A percentile compares a stretch with the other conserved stretches of the same genome.
phyloP scores from a whole-genome alignment of 2,797 vertebrate genomes.

The Amazona finschi region DNA sequence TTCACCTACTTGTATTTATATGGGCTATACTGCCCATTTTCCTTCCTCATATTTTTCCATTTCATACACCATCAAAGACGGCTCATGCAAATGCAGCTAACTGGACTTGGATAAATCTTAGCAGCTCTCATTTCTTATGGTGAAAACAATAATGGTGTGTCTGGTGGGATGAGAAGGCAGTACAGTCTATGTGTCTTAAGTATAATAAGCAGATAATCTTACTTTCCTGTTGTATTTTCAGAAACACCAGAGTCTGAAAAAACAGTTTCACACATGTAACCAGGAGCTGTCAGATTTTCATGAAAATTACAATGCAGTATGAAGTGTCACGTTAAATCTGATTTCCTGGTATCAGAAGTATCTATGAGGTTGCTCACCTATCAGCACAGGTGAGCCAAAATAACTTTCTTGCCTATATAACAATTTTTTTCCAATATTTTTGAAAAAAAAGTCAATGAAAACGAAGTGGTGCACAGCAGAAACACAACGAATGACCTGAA shows the following conservation, averaged over 20 bases:
- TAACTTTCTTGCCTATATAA: not conserved
- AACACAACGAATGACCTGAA: not conserved
- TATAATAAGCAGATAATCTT: not conserved
- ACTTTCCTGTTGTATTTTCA: not conserved
- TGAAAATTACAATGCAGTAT: not conserved
- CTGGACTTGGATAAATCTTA: not conserved
- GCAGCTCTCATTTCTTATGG: not conserved
- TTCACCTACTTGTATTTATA: not conserved
- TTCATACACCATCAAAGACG: not conserved
- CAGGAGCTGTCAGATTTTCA: not conserved
- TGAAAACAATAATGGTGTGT: not conserved
- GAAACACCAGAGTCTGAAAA: not conserved
- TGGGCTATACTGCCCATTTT: not conserved
- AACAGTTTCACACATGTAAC: not conserved
- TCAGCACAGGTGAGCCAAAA: not conserved
- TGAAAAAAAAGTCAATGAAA: not conserved
- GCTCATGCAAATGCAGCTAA: not conserved
- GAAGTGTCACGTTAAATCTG: not conserved
- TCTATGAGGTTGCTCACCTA: not conserved
- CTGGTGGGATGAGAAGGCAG: not conserved
- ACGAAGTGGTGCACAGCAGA: rapidly evolving
- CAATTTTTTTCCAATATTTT: not conserved
- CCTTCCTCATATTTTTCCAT: not conserved
- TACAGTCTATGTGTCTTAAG: not conserved
- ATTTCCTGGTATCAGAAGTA: not conserved